These are phyloP conservation scores for Pongo abelii DNA, from an alignment of 2,113 vertebrate species.

Conservation along the genomic window DNA sequence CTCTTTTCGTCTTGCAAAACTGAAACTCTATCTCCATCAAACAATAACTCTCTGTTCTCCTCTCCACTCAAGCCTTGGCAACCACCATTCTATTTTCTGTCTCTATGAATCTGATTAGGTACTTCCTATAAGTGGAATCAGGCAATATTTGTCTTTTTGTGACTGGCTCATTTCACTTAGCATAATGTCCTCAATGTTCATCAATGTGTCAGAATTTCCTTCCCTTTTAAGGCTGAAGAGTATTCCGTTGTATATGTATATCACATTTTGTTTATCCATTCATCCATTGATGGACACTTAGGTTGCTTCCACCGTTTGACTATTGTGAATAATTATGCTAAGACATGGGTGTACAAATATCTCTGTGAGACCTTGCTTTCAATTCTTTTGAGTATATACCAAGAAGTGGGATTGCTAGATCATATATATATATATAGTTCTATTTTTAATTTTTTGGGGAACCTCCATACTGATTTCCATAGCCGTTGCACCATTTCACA, in stretches of 20 bases:
- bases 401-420: background rate
- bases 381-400: background rate
- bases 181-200: background rate
- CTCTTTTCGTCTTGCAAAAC: background rate
- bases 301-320: background rate
- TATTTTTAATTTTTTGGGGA: background rate
- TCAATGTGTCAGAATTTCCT: background rate
- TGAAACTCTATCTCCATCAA: background rate
- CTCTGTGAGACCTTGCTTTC: background rate
- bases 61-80: background rate
- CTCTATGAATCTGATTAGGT: background rate
- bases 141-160: background rate
- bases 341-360: background rate
- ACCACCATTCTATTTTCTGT: background rate
- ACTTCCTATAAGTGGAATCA: background rate
- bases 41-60: background rate
- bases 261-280: background rate
- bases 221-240: background rate
- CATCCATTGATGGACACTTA: background rate
- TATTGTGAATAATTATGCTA: background rate
- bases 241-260: background rate
- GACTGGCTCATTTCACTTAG: background rate
- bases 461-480: background rate
- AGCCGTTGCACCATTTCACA: background rate
- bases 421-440: background rate